Evolutionary conservation across 2,888 invertebrate species (phyloP), one percentile per base, ranked within the genome.

Genomic region (Xanthostigma xanthostigma): DNA sequence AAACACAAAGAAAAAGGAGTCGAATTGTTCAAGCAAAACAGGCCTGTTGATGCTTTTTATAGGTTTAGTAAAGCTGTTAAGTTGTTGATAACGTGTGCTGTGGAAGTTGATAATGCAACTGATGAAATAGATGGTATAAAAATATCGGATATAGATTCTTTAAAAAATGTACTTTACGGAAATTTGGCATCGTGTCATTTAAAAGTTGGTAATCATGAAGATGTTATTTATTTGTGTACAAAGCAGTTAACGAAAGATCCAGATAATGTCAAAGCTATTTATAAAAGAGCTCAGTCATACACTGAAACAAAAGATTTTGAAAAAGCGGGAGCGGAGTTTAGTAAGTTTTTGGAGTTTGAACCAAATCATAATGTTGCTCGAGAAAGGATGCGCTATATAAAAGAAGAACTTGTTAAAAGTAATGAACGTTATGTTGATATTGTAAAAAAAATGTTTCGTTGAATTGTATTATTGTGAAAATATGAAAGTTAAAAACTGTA

Each of bases 161-260:
- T 85, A 9, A 78, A 84, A 62, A 66, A 78, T 9, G 78, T 76
- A 55, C 68, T 90, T 9, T 86, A 84, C 61, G 84, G 85, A 55
- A 93, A 93, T 65, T 69, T 92, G 61, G 85, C 90, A 0, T 82
- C 84, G 42, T 89, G 90, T 61, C 83, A 89, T 57, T 70, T 88
- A 14, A 79, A 79, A 53, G 73, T 73, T 52, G 65, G 78, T 9
- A 79, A 82, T 54, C 84, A 77, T 63, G 72, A 77, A 6, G 76
- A 79, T 51, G 81, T 79, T 0, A 62, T 85, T 35, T 69, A 74
- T 38, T 71, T 88, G 10, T 86, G 73, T 10, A 57, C 67, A 38
- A 73, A 69, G 57, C 68, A 70, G 34, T 66, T 70, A 13, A 55
- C 57, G 0, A 53, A 56, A 11, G 63, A 67, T 50, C 45, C 51